phyloP scores from a whole-genome alignment of 2,113 vertebrate genomes.

The Oriolus oriolus region DNA sequence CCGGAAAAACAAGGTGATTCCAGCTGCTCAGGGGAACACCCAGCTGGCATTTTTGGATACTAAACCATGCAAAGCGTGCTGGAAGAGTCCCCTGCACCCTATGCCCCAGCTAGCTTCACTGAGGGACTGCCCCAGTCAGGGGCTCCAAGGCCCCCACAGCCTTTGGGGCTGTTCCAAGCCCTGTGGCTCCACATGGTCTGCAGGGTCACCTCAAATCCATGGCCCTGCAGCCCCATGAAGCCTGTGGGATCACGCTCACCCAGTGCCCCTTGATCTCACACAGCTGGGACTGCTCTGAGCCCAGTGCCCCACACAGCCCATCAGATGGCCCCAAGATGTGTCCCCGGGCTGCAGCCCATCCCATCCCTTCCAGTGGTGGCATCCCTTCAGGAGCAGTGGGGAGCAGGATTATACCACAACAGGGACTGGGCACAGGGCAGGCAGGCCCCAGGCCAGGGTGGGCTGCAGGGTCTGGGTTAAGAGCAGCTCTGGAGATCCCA shows the following conservation, averaged over 20 bases:
- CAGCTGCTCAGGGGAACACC: not conserved
- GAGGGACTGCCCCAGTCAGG: not conserved
- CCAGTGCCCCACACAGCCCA: not conserved
- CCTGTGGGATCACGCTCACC: not conserved
- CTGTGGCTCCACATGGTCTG: not conserved
- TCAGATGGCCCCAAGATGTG: not conserved
- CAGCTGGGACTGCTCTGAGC: not conserved
- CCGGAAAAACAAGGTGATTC: not conserved
- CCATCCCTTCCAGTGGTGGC: not conserved
- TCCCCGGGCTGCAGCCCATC: no score
- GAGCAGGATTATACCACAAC: not conserved
- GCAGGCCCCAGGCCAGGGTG: not conserved
- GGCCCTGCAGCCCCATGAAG: not conserved
- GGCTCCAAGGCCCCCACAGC: not conserved
- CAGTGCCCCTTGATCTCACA: no score
- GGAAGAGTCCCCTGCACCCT: no score
- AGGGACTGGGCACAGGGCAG: not conserved
- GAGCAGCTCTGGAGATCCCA: not conserved
- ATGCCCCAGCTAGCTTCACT: not conserved
- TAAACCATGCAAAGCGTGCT: not conserved
- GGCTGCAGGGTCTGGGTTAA: not conserved
- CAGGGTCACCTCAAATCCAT: not conserved
- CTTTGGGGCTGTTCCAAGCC: not conserved
- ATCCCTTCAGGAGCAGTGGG: not conserved
- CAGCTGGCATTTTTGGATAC: not conserved